These are phyloP conservation scores for Oreotrochilus melanogaster DNA, from an alignment of 2,113 vertebrate species.

Conservation along the genomic window DNA sequence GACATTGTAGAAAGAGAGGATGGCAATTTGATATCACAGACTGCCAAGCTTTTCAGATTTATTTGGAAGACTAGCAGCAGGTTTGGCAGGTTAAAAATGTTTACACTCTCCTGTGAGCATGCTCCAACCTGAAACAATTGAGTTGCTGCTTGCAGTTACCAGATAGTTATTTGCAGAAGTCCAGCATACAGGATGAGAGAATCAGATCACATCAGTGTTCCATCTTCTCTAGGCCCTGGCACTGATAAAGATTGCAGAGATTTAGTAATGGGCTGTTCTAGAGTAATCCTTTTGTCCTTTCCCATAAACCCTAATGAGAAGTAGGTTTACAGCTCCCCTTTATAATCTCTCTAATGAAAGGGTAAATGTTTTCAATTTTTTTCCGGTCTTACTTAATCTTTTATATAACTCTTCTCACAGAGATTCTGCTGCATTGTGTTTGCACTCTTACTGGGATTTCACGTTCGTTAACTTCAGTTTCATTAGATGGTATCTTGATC, in stretches of 20 bases:
- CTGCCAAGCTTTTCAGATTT: neutral
- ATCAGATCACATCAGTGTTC: neutral
- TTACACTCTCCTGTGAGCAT: neutral
- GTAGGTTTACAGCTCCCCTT: neutral
- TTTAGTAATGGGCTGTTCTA: neutral
- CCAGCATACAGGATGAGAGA: neutral
- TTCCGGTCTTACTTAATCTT: neutral
- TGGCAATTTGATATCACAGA: neutral
- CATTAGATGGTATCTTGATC: neutral
- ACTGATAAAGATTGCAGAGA: neutral
- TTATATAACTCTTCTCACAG: neutral
- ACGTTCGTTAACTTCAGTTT: conserved; percentile 24
- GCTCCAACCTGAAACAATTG: neutral
- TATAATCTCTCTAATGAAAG: neutral
- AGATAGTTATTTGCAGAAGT: neutral
- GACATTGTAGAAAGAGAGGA: neutral
- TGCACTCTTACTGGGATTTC: neutral
- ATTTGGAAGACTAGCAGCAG: conserved; percentile 10
- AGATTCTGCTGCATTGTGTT: neutral
- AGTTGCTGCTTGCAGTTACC: neutral
- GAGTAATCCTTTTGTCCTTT: neutral
- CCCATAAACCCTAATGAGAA: neutral
- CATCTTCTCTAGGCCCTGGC: neutral
- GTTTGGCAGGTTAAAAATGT: conserved; percentile 33
- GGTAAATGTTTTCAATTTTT: neutral